These are phyloP conservation scores for Camponotus floridanus DNA, from an alignment of 1,140 invertebrate species.

Conservation along the genomic window DNA sequence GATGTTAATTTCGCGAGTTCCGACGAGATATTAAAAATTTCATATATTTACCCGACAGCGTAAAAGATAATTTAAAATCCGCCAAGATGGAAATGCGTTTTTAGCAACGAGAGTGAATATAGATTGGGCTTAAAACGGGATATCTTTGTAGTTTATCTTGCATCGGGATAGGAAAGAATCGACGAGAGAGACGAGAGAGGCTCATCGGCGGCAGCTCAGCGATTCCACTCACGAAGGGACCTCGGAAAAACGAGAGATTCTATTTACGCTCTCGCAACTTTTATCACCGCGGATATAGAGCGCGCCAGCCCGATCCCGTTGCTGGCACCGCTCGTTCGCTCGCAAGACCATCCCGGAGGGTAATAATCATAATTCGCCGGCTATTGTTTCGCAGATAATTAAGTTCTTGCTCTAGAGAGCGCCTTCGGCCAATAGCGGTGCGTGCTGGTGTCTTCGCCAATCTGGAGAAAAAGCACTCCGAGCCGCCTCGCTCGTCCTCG, in stretches of 20 bases:
- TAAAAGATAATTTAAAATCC: conserved; percentile 62
- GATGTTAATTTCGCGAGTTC: background rate
- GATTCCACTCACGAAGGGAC: conserved; percentile 75
- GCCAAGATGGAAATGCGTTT: conserved; percentile 57
- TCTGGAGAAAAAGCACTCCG: conserved; percentile 76
- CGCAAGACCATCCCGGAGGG: conserved; percentile 67
- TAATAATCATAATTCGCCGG: conserved; percentile 81
- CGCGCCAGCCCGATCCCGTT: conserved; percentile 14
- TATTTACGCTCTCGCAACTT: conserved; percentile 79
- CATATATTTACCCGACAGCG: background rate
- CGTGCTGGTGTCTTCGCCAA: conserved; percentile 75
- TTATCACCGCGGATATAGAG: conserved; percentile 76
- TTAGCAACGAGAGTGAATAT: conserved; percentile 69
- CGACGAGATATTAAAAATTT: background rate
- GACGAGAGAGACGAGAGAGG: conserved; percentile 63
- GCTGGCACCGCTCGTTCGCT: conserved; percentile 52
- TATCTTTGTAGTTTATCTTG: conserved; percentile 66
- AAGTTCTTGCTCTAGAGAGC: conserved; percentile 77
- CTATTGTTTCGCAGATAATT: conserved; percentile 82
- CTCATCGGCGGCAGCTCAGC: conserved; percentile 66
- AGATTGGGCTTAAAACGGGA: conserved; percentile 72
- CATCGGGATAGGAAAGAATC: conserved; percentile 59
- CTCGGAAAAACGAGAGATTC: conserved; percentile 75
- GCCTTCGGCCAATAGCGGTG: conserved; percentile 50
- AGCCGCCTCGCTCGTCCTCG: conserved; percentile 62